Percentiles rank a stretch among this genome's conserved stretches.
These are phyloP conservation scores for Eumacrocentrus americanus DNA, from an alignment of 2,888 invertebrate species.

Conservation along the genomic window DNA sequence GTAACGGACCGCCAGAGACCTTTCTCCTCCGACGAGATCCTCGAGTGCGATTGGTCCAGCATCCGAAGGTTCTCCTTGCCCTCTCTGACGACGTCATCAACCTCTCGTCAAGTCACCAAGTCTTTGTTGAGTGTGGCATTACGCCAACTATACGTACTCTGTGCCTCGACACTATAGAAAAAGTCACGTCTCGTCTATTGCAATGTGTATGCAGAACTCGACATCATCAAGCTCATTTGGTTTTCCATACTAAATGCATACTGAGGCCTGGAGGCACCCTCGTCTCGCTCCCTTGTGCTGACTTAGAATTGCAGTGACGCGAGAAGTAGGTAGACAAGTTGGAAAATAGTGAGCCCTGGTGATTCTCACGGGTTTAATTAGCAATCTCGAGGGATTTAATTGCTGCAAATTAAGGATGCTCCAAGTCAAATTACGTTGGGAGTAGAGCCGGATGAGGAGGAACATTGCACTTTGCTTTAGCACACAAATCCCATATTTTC, in stretches of 20 bases:
- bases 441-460: constrained; percentile 30
- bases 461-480: neutral
- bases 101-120: neutral
- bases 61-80: constrained; percentile 38
- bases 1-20: constrained; percentile 43
- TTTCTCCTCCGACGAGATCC: constrained; percentile 49
- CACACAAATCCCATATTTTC: neutral
- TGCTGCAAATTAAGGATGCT: constrained; percentile 41
- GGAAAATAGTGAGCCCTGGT: constrained; percentile 31
- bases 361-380: constrained; percentile 53
- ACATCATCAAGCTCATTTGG: neutral
- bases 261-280: neutral
- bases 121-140: constrained; percentile 2
- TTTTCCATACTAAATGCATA: neutral
- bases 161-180: neutral
- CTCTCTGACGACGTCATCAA: constrained; percentile 5
- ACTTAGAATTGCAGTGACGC: constrained; percentile 8
- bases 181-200: neutral
- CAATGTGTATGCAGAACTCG: neutral
- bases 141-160: neutral
- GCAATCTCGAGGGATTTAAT: constrained; percentile 49
- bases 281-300: neutral
- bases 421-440: constrained; percentile 35
- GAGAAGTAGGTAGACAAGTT: constrained; percentile 39
- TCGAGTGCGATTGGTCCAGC: constrained; percentile 44